Evolutionary conservation across 2,888 invertebrate genomes (phyloP).

Genomic region (Mesorhabditis spiculigera): DNA sequence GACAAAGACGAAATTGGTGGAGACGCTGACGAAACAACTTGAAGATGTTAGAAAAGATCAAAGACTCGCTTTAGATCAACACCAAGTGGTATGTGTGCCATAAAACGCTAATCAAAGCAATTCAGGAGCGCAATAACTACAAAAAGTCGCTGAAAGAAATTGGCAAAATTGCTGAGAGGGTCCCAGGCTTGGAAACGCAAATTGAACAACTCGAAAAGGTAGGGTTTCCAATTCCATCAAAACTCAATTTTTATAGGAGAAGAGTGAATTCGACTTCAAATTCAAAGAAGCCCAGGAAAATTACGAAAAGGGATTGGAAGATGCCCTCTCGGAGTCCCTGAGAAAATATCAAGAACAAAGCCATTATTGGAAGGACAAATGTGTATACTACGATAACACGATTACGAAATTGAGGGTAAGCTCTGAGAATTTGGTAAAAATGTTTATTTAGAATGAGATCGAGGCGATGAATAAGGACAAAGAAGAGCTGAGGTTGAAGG

Average conservation of each 20-base stretch:
- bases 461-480: constrained; percentile 31
- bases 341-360: constrained; percentile 44
- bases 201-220: constrained; percentile 39
- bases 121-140: constrained; percentile 29
- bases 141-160: constrained; percentile 29
- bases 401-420: constrained; percentile 18
- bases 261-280: constrained; percentile 36
- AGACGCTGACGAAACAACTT: constrained; percentile 22
- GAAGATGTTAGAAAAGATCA: constrained; percentile 26
- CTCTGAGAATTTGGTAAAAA: background rate
- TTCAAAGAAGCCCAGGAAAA: constrained; percentile 34
- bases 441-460: constrained; percentile 34
- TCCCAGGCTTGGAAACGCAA: constrained; percentile 47
- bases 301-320: constrained; percentile 46
- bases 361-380: constrained; percentile 49
- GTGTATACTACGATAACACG: constrained; percentile 31
- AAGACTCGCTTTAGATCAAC: constrained; percentile 5
- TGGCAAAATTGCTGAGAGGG: constrained; percentile 32
- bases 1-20: constrained; percentile 51
- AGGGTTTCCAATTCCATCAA: background rate
- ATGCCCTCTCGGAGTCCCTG: constrained; percentile 41
- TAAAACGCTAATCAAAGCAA: background rate
- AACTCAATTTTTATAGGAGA: constrained; percentile 22
- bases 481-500: constrained; percentile 42
- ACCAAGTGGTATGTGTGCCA: background rate